These are phyloP conservation scores for Chloebia gouldiae DNA, from an alignment of 2,113 vertebrate genomes.

Conservation along the genomic window DNA sequence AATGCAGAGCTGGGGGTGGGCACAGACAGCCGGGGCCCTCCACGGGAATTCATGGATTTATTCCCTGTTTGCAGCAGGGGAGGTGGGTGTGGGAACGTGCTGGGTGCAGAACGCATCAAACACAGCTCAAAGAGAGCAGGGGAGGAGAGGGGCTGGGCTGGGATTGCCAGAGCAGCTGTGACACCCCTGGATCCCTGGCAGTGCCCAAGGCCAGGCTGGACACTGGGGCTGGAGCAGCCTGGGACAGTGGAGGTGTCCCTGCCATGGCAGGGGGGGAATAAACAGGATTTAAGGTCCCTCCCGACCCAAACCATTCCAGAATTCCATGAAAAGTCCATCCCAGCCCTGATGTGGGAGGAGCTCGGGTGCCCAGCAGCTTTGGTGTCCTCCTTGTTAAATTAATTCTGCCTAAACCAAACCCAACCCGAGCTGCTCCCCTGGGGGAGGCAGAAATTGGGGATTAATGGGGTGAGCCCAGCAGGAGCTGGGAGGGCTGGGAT, in stretches of 20 bases:
- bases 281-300: rapidly evolving
- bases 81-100: rapidly evolving
- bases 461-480: not conserved
- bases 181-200: not conserved
- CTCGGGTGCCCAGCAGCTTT: rapidly evolving
- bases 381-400: rapidly evolving
- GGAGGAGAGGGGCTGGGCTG: not conserved
- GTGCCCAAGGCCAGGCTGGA: not conserved
- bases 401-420: not conserved
- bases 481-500: not conserved
- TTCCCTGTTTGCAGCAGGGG: rapidly evolving
- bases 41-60: rapidly evolving
- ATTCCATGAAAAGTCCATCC: rapidly evolving
- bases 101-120: not conserved
- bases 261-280: not conserved
- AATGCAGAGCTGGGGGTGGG: not conserved
- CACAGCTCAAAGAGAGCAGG: rapidly evolving
- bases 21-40: not conserved
- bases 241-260: not conserved
- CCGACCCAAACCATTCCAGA: not conserved
- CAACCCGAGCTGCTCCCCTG: not conserved
- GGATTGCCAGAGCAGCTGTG: not conserved
- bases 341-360: not conserved
- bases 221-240: not conserved
- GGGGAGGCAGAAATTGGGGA: not conserved